These are phyloP conservation scores for Salvator merianae DNA, from an alignment of 2,113 vertebrate genomes.

Conservation along the genomic window DNA sequence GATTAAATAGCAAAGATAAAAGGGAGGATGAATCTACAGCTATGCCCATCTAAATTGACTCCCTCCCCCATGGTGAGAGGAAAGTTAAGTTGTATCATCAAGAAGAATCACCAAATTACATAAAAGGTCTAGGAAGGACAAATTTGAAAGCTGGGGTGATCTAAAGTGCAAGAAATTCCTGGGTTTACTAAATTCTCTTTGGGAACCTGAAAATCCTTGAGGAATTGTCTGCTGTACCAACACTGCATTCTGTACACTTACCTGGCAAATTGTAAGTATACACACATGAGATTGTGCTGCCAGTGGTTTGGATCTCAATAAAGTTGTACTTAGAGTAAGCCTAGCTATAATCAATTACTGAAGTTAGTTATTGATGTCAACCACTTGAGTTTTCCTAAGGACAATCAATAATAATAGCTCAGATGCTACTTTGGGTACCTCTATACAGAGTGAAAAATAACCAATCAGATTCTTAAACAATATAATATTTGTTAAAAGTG, in stretches of 20 bases:
- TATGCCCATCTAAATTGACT: not conserved
- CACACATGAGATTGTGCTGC: not conserved
- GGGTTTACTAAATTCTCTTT: not conserved
- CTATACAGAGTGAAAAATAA: not conserved
- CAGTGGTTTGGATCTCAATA: not conserved
- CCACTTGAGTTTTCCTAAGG: too few relatives aligned
- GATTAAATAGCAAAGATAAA: conserved; percentile 21
- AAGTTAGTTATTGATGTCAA: too few relatives aligned
- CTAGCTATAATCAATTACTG: too few relatives aligned
- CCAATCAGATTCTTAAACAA: too few relatives aligned
- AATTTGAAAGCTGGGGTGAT: not conserved
- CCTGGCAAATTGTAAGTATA: not conserved
- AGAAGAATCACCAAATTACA: not conserved
- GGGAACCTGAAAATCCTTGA: not conserved
- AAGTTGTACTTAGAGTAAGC: not conserved
- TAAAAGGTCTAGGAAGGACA: not conserved
- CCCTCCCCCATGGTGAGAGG: not conserved
- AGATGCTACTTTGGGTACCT: not conserved
- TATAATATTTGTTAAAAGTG: too few relatives aligned
- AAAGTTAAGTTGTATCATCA: not conserved
- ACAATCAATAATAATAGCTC: too few relatives aligned
- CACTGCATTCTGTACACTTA: not conserved
- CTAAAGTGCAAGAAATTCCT: not conserved
- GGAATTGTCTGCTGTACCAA: not conserved
- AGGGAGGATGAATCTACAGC: not conserved